Percentiles rank a stretch among this genome's conserved stretches.
These are phyloP conservation scores for Tursiops truncatus DNA, from an alignment of 2,113 vertebrate genomes.

Conservation along the genomic window DNA sequence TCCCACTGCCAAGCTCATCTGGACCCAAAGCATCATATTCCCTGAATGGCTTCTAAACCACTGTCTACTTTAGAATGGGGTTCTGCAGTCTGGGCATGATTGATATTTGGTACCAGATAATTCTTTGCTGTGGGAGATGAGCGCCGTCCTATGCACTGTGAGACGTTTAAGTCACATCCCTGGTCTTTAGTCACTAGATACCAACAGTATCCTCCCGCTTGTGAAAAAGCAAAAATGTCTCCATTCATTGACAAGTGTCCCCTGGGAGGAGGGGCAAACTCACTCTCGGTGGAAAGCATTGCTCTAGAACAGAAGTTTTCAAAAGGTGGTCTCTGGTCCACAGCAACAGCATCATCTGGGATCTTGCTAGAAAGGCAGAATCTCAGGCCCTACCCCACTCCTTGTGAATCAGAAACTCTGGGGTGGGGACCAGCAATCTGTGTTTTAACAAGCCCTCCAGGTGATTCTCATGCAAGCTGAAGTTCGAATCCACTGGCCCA, in stretches of 20 bases:
- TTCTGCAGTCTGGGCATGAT: background rate
- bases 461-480: background rate
- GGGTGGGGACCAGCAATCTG: background rate
- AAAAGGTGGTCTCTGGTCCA: background rate
- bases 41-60: background rate
- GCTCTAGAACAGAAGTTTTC: background rate
- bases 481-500: background rate
- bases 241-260: background rate
- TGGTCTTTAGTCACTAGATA: background rate
- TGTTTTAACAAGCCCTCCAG: background rate
- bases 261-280: background rate
- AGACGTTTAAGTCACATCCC: too few relatives aligned
- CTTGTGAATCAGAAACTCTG: background rate
- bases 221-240: background rate
- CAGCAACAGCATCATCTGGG: background rate
- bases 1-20: background rate
- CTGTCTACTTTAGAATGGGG: fast-evolving
- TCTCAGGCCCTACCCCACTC: background rate
- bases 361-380: background rate
- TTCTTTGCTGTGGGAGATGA: background rate
- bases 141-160: fast-evolving
- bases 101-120: background rate
- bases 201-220: background rate
- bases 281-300: background rate
- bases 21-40: background rate